phyloP scores from a whole-genome alignment of 2,797 vertebrate species.

The Pseudochirops cupreus region DNA sequence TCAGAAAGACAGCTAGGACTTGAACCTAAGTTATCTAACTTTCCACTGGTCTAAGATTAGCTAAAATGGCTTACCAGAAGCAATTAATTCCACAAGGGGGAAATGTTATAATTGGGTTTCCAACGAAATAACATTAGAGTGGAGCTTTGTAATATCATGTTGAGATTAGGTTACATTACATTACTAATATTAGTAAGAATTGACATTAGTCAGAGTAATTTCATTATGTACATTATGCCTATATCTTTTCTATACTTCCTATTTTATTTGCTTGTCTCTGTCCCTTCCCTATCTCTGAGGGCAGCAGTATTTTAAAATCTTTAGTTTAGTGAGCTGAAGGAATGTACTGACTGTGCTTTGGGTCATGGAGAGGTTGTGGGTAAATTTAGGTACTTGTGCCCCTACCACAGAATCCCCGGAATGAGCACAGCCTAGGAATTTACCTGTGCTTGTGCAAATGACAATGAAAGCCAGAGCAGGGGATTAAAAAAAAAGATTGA shows the following conservation, averaged over 20 bases:
- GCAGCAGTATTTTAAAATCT: not conserved
- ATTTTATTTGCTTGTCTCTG: not conserved
- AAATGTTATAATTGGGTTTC: not conserved
- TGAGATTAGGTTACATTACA: not conserved
- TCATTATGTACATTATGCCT: not conserved
- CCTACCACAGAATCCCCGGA: not conserved
- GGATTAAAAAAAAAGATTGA: not conserved
- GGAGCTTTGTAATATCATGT: not conserved
- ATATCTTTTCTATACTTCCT: not conserved
- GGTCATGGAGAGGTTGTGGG: not conserved
- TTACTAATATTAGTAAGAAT: conserved; percentile 1
- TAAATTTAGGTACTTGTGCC: not conserved
- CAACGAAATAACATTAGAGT: conserved; percentile 86
- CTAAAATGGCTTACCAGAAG: not conserved
- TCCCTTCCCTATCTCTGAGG: not conserved
- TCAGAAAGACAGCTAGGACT: not conserved
- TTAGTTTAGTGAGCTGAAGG: not conserved
- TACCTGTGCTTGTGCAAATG: not conserved
- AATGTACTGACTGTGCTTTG: not conserved
- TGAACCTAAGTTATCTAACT: not conserved
- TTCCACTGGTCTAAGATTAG: not conserved
- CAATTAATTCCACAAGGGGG: not conserved
- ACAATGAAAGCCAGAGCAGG: not conserved
- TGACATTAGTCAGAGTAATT: not conserved
- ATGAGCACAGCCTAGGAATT: not conserved